Evolutionary conservation across 2,888 invertebrate species (phyloP).

Genomic region (Clostera curtula): DNA sequence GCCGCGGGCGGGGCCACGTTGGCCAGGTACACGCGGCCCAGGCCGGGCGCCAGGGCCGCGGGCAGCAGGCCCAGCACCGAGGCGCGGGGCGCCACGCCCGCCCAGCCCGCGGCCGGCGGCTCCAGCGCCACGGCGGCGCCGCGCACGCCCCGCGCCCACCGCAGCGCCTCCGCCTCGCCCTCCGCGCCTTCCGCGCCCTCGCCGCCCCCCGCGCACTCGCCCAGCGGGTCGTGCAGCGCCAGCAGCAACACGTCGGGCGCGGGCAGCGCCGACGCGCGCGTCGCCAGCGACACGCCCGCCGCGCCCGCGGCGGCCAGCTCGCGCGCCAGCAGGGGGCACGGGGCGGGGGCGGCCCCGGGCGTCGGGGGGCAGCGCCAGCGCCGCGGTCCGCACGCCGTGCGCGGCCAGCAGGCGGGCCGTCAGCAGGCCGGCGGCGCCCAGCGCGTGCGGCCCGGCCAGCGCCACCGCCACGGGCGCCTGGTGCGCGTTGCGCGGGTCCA

Average conservation of each 20-base stretch:
- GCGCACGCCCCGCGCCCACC: constrained; percentile 70
- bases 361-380: constrained; percentile 44
- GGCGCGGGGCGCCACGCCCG: constrained; percentile 27
- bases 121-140: constrained; percentile 57
- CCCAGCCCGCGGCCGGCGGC: constrained; percentile 77
- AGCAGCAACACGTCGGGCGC: constrained; percentile 42
- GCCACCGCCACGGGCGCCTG: constrained; percentile 89
- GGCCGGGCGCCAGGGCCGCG: constrained; percentile 26
- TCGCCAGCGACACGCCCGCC: constrained; percentile 14
- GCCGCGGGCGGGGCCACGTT: constrained; percentile 86
- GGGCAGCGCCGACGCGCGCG: constrained; percentile 22
- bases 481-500: constrained; percentile 91
- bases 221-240: constrained; percentile 37
- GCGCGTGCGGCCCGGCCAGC: constrained; percentile 80
- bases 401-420: constrained; percentile 87
- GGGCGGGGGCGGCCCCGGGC: constrained; percentile 42
- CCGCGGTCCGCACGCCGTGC: constrained; percentile 84
- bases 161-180: constrained; percentile 60
- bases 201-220: constrained; percentile 24
- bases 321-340: constrained; percentile 18
- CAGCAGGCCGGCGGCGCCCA: constrained; percentile 75
- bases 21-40: constrained; percentile 83
- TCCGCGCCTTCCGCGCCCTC: constrained; percentile 26
- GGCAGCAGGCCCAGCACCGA: constrained; percentile 30
- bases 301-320: constrained; percentile 19